Percentiles rank a stretch among this genome's conserved stretches.
Evolutionary conservation across 1,140 invertebrate species (phyloP).

Genomic region (Nilaparvata lugens): DNA sequence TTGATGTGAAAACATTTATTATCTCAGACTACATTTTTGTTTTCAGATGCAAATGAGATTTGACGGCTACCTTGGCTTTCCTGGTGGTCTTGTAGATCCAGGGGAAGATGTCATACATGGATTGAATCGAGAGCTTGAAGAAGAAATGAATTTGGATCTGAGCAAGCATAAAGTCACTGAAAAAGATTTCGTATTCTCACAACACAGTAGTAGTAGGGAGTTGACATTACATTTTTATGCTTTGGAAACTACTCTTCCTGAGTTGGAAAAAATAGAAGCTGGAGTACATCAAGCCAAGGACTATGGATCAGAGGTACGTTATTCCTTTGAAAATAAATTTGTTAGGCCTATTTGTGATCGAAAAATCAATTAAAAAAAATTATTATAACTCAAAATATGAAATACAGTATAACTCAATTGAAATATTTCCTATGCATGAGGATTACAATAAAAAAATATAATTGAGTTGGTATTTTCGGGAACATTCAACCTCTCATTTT

Average conservation of each 20-base stretch:
- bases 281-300: conserved; percentile 32
- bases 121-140: conserved; percentile 43
- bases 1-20: no score
- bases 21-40: background rate
- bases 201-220: conserved; percentile 31
- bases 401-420: no score
- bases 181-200: conserved; percentile 24
- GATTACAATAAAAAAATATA: no score
- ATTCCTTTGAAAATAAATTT: conserved; percentile 8
- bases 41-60: conserved; percentile 48
- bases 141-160: conserved; percentile 44
- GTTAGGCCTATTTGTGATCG: no score
- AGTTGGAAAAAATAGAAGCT: conserved; percentile 36
- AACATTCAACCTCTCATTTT: no score
- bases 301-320: conserved; percentile 38
- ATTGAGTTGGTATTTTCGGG: no score
- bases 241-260: conserved; percentile 36
- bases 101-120: conserved; percentile 36
- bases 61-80: conserved; percentile 50
- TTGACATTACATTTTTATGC: conserved; percentile 42
- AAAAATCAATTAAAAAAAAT: no score
- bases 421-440: no score
- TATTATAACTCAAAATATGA: no score
- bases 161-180: conserved; percentile 20
- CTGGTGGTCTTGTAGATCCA: conserved; percentile 43